Evolutionary conservation across 1,140 invertebrate species (phyloP).

Genomic region (Oppia nitens): DNA sequence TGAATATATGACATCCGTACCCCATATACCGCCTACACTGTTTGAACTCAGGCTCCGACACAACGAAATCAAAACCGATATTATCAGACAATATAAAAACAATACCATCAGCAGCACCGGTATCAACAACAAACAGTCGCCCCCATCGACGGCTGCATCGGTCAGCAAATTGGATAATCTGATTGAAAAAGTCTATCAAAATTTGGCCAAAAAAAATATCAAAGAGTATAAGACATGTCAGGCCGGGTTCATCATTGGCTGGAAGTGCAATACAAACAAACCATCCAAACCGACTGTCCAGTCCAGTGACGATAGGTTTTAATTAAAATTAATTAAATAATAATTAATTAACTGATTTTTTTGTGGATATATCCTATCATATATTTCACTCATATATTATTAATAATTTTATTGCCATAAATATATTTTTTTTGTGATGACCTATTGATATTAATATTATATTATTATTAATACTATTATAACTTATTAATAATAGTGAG

Average conservation of each 20-base stretch:
- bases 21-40: slow-evolving; percentile 11
- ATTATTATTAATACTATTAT: too few relatives aligned
- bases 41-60: slow-evolving; percentile 5
- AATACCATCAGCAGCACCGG: not conserved
- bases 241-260: slow-evolving; percentile 11
- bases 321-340: not conserved
- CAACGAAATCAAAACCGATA: not conserved
- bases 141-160: not conserved
- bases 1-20: not conserved
- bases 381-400: too few relatives aligned
- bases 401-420: too few relatives aligned
- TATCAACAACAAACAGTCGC: not conserved
- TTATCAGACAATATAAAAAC: not conserved
- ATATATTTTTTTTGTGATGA: too few relatives aligned
- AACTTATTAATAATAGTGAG: too few relatives aligned
- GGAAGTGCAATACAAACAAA: slow-evolving; percentile 8
- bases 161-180: not conserved
- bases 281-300: not conserved
- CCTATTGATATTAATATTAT: too few relatives aligned
- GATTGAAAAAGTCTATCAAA: not conserved
- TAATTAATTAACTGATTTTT: not conserved
- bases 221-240: slow-evolving; percentile 11
- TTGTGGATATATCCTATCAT: too few relatives aligned
- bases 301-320: not conserved
- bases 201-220: not conserved